A percentile compares a stretch with the other conserved stretches of the same genome.
phyloP scores from a whole-genome alignment of 2,888 invertebrate genomes.

The Glyphotaelius pellucidus region DNA sequence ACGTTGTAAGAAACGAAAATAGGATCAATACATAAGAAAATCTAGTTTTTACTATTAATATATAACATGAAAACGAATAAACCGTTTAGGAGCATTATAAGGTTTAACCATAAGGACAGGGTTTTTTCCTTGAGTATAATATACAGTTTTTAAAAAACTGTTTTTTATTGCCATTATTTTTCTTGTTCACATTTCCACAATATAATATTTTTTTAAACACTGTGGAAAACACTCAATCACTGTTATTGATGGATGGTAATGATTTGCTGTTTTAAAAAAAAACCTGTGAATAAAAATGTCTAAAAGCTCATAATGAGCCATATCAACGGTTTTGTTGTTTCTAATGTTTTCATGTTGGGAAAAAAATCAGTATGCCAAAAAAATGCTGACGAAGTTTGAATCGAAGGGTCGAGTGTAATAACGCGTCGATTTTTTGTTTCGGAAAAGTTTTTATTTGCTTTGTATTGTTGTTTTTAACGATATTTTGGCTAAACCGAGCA shows the following conservation, averaged over 20 bases:
- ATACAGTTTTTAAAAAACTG: background rate
- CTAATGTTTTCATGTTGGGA: background rate
- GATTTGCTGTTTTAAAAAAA: conserved; percentile 4
- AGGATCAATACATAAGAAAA: no score
- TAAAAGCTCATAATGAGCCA: background rate
- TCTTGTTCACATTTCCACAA: background rate
- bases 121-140: no score
- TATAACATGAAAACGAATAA: no score
- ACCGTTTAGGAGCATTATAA: no score
- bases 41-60: no score
- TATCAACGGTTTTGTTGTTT: conserved; percentile 9
- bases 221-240: conserved; percentile 10
- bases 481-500: background rate
- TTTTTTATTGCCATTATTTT: background rate
- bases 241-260: conserved; percentile 34
- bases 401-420: background rate
- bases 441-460: background rate
- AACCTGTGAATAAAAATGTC: background rate
- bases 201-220: background rate
- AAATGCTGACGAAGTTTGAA: background rate
- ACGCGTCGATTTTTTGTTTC: background rate
- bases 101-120: no score
- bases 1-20: no score
- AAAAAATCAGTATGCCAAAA: background rate
- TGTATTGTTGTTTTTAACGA: background rate